Evolutionary conservation across 2,888 invertebrate genomes (phyloP).

Genomic region (Tetheella fluctuosa): DNA sequence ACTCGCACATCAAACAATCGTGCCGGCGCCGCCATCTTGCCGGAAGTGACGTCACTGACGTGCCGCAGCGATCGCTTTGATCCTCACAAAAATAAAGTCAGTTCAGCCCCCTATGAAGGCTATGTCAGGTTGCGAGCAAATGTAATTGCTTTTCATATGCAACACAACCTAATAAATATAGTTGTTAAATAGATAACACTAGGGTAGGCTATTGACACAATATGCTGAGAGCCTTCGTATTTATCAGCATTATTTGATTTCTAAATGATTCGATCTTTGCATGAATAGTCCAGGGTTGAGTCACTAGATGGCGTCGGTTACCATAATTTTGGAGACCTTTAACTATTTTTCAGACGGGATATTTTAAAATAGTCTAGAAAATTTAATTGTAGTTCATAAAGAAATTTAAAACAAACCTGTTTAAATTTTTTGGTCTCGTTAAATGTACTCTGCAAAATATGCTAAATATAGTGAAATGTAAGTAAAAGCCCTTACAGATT

Average conservation of each 20-base stretch:
- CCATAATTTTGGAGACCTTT: not conserved
- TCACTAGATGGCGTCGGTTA: not conserved
- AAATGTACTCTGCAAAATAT: too few species aligned
- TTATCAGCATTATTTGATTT: not conserved
- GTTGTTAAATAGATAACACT: not conserved
- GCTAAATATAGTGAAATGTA: not conserved
- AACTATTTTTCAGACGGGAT: too few species aligned
- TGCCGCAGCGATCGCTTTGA: conserved; percentile 75
- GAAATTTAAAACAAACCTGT: too few species aligned
- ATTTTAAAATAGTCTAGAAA: too few species aligned
- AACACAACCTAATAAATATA: conserved; percentile 13
- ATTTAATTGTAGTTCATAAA: too few species aligned
- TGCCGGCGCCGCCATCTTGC: conserved; percentile 77
- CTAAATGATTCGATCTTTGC: not conserved
- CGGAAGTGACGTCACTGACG: conserved; percentile 79
- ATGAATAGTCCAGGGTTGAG: not conserved
- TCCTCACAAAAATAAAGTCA: conserved; percentile 75
- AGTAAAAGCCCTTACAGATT: not conserved
- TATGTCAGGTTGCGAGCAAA: conserved; percentile 50
- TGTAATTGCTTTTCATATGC: conserved; percentile 56
- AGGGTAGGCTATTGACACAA: not conserved
- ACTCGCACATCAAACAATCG: conserved; percentile 84
- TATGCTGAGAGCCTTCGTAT: not conserved
- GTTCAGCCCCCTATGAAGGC: conserved; percentile 39
- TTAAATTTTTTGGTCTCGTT: too few species aligned